Evolutionary conservation across 2,113 vertebrate species (phyloP).

Genomic region (Strigops habroptila): DNA sequence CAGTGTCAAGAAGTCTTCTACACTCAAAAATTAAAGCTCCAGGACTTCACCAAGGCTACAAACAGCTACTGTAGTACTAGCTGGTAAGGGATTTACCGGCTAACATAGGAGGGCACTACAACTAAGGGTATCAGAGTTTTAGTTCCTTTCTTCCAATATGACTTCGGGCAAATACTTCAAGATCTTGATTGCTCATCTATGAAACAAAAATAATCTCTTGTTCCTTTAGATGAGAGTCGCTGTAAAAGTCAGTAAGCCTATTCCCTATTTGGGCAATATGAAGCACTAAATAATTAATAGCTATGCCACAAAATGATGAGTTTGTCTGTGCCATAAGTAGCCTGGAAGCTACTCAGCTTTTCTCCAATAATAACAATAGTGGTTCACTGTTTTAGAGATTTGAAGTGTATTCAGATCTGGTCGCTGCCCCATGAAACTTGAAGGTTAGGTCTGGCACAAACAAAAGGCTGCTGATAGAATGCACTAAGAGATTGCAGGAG

Average conservation of each 20-base stretch:
- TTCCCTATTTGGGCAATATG: background rate
- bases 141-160: background rate
- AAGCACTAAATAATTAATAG: background rate
- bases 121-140: background rate
- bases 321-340: background rate
- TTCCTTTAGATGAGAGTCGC: background rate
- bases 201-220: background rate
- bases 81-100: background rate
- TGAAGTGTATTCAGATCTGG: background rate
- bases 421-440: background rate
- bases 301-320: background rate
- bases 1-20: background rate
- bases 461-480: background rate
- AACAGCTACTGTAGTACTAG: background rate
- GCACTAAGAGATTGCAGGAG: background rate
- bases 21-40: background rate
- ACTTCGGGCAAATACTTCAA: background rate
- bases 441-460: background rate
- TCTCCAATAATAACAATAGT: background rate
- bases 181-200: background rate
- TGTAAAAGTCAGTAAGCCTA: background rate
- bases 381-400: background rate
- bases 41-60: background rate
- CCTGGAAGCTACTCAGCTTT: background rate
- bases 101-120: background rate